Conservation (phyloP, 30 jellyfish, hydroid and myxozoan genomes). For the Hydra vulgaris region DNA sequence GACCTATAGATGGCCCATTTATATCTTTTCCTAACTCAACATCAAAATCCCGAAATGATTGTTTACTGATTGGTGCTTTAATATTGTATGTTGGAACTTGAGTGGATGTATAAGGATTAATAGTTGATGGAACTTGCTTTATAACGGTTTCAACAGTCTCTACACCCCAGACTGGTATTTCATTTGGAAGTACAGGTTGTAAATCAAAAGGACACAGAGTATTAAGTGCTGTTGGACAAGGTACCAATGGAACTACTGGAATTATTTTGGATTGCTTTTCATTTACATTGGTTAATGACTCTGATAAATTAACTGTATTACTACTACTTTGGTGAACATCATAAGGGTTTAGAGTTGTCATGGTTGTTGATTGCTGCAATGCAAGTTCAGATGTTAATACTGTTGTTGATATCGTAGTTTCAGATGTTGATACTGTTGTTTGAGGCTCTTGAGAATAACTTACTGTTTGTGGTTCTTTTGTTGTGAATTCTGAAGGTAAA, state of each 20-base stretch:
- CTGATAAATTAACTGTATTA: background rate
- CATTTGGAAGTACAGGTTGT: background rate
- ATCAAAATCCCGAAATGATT: background rate
- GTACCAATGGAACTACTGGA: constrained; percentile 16
- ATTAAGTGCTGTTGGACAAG: background rate
- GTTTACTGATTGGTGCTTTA: background rate
- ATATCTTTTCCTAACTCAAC: background rate
- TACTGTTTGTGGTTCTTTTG: constrained; percentile 2
- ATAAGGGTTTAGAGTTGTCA: background rate
- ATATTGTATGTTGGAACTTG: background rate
- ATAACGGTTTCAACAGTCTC: constrained; percentile 16
- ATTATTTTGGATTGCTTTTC: background rate
- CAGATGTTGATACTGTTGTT: background rate
- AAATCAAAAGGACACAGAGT: background rate
- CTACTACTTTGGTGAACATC: background rate
- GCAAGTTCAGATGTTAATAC: background rate
- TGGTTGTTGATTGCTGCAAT: background rate
- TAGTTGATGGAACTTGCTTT: background rate
- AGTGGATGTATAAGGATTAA: background rate
- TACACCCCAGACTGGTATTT: constrained; percentile 23
- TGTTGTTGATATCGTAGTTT: background rate
- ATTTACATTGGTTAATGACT: background rate
- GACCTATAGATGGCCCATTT: background rate
- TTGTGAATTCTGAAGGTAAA: background rate
- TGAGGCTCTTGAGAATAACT: constrained; percentile 5